Base-by-base conservation (phyloP, 2,888 invertebrate genomes). In the Lingula anatina region DNA sequence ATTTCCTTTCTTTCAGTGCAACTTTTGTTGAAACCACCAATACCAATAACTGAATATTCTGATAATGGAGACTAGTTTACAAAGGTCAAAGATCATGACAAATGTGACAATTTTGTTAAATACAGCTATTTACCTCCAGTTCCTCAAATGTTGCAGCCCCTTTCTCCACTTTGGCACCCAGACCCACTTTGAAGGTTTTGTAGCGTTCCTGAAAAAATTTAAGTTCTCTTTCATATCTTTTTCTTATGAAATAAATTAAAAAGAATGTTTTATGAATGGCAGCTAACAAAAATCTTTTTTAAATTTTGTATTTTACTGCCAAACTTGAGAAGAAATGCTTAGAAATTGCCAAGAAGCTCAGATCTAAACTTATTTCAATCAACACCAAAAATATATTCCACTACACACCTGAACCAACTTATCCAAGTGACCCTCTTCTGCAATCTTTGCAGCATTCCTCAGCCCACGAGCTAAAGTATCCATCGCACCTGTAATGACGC, bases 251-350 rank as follows among this genome's bases (percentile, higher is more conserved):
- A n/a, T n/a, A n/a, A n/a, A n/a, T n/a, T n/a, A n/a, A n/a, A n/a
- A n/a, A n/a, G n/a, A n/a, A n/a, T n/a, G n/a, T n/a, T n/a, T n/a
- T n/a, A n/a, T n/a, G n/a, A n/a, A n/a, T n/a, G n/a, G n/a, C n/a
- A n/a, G n/a, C n/a, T n/a, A n/a, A n/a, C n/a, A n/a, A n/a, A n/a
- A n/a, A n/a, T n/a, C n/a, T n/a, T n/a, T n/a, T n/a, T n/a, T 35
- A 1, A n/a, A 43, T 20, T 24, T 21, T 25, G n/a, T n/a, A n/a
- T n/a, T n/a, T n/a, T n/a, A n/a, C n/a, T n/a, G n/a, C n/a, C n/a
- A n/a, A n/a, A n/a, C n/a, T n/a, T n/a, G n/a, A n/a, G n/a, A 85
- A 85, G 70, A 81, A 82, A 65, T 82, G 83, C 36, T 68, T 85
- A 44, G 85, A 85, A 65, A 71, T 83, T 18, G 82, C 84, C 1